phyloP scores from a whole-genome alignment of 2,797 vertebrate genomes.

The Coregonus ussuriensis region DNA sequence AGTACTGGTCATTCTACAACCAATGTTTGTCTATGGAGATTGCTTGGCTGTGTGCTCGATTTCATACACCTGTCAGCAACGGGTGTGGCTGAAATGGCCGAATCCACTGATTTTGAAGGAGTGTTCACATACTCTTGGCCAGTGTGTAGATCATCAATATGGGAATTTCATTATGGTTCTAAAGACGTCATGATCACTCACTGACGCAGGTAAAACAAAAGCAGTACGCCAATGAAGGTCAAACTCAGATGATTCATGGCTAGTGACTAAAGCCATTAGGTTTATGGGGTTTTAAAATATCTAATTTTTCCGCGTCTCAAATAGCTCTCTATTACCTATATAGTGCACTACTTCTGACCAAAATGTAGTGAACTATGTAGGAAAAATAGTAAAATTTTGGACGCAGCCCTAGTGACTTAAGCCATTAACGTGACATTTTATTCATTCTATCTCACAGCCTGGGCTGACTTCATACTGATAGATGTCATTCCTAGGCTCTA shows the following conservation, averaged over 20 bases:
- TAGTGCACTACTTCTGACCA: neutral
- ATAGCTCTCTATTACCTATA: neutral
- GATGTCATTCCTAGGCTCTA: neutral
- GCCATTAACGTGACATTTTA: neutral
- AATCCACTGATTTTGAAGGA: too few relatives aligned
- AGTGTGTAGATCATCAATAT: neutral
- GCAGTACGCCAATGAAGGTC: neutral
- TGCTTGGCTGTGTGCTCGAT: too few relatives aligned
- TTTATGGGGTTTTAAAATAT: neutral
- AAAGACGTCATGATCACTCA: neutral
- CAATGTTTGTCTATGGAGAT: too few relatives aligned
- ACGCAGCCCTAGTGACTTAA: neutral
- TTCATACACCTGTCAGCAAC: too few relatives aligned
- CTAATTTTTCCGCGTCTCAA: neutral
- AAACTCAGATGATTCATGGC: neutral
- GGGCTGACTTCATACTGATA: neutral
- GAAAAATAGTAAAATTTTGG: neutral
- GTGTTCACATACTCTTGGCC: too few relatives aligned
- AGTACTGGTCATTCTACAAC: too few relatives aligned
- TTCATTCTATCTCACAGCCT: too few relatives aligned
- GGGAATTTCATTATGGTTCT: neutral
- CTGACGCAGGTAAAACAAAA: neutral
- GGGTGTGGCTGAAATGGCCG: too few relatives aligned
- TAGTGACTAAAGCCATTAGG: neutral
- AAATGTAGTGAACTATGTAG: neutral